Evolutionary conservation across 2,888 invertebrate genomes (phyloP).

Genomic region (Lasioglossum pauxillum): DNA sequence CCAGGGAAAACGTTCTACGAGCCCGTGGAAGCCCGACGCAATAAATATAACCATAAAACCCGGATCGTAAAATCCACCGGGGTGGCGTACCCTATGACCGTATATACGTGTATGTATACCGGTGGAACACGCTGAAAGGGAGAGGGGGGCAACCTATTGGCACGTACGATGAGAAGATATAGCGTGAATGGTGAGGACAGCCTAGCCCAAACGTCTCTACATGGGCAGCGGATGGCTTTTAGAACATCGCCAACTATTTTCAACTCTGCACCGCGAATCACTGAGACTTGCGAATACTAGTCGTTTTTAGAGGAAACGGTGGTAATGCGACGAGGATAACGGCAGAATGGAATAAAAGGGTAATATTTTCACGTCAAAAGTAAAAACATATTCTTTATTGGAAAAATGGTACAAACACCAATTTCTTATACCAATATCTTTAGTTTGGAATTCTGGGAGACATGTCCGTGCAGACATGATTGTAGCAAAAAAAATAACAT

Average conservation of each 20-base stretch:
- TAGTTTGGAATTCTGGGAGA: too few relatives aligned
- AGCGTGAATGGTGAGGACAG: slow-evolving; percentile 63
- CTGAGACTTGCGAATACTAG: slow-evolving; percentile 6
- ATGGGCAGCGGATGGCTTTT: slow-evolving; percentile 64
- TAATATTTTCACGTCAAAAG: too few relatives aligned
- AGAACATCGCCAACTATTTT: slow-evolving; percentile 55
- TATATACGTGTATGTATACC: slow-evolving; percentile 18
- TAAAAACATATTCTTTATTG: too few relatives aligned
- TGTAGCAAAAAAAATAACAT: too few relatives aligned
- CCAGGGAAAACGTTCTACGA: slow-evolving; percentile 71
- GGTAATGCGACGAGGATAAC: neutral
- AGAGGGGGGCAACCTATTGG: slow-evolving; percentile 60
- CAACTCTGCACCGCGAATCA: slow-evolving; percentile 11
- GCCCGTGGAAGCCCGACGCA: slow-evolving; percentile 67
- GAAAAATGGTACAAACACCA: too few relatives aligned
- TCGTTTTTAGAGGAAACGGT: neutral
- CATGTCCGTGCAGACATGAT: too few relatives aligned
- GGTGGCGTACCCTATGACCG: slow-evolving; percentile 38
- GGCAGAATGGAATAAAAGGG: too few relatives aligned
- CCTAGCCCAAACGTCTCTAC: slow-evolving; percentile 61
- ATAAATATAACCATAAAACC: slow-evolving; percentile 81
- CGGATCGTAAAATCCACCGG: slow-evolving; percentile 69
- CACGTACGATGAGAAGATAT: slow-evolving; percentile 77
- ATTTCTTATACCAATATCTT: too few relatives aligned
- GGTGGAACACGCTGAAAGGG: neutral